Percentiles rank a stretch among this genome's conserved stretches.
Evolutionary conservation across 2,797 vertebrate genomes (phyloP).

Genomic region (Decapterus maruadsi): DNA sequence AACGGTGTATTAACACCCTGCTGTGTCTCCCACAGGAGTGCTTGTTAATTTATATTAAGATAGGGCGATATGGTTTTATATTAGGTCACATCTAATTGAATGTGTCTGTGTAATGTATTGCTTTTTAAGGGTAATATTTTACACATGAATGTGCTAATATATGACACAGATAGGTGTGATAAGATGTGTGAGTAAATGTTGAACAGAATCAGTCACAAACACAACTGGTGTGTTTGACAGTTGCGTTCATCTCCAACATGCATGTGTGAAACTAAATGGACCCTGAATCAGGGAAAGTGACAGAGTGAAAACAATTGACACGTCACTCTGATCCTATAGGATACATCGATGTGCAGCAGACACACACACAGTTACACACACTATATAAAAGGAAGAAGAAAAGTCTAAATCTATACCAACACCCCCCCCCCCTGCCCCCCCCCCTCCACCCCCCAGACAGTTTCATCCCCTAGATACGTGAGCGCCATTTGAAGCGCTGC

Average conservation of each 20-base stretch:
- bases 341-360: slow-evolving; percentile 26
- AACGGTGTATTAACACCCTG: slow-evolving; percentile 26
- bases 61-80: neutral
- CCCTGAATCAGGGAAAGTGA: neutral
- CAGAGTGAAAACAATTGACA: slow-evolving; percentile 33
- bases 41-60: slow-evolving; percentile 9
- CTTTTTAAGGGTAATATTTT: neutral
- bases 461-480: slow-evolving; percentile 76
- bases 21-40: slow-evolving; percentile 20
- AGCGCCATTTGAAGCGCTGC: slow-evolving; percentile 77
- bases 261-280: neutral
- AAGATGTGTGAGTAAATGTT: neutral
- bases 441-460: slow-evolving; percentile 40
- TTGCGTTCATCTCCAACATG: slow-evolving; percentile 9
- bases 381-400: slow-evolving; percentile 38
- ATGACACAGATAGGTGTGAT: neutral
- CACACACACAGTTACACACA: slow-evolving; percentile 21
- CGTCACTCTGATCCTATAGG: slow-evolving; percentile 16
- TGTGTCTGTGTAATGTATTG: neutral
- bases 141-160: neutral
- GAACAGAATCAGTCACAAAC: neutral
- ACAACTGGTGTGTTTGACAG: neutral
- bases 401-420: slow-evolving; percentile 62
- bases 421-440: no score
- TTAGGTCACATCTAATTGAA: slow-evolving; percentile 17